Conservation (phyloP, 2,113 vertebrate genomes). For the Phoxinus phoxinus region DNA sequence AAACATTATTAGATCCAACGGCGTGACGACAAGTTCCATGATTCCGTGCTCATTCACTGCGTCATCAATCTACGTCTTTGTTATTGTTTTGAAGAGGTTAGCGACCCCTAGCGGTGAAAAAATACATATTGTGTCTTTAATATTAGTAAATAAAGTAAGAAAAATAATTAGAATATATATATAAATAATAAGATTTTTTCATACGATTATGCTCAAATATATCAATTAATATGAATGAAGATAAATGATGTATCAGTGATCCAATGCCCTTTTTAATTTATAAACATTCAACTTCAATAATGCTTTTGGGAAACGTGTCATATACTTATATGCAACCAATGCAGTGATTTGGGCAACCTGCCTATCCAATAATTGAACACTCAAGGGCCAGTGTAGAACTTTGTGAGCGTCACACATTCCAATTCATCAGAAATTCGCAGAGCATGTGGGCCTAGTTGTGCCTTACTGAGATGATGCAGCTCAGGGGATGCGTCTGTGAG, state of each 20-base stretch:
- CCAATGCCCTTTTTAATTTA: background rate
- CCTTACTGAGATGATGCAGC: background rate
- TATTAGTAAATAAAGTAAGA: background rate
- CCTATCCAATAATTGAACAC: background rate
- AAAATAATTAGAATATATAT: background rate
- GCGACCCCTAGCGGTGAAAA: no score
- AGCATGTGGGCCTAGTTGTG: background rate
- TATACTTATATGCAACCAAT: background rate
- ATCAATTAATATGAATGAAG: background rate
- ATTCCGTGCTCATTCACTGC: no score
- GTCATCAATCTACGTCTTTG: no score
- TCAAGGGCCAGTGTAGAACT: background rate
- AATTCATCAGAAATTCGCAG: background rate
- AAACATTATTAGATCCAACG: no score
- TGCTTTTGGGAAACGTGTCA: background rate
- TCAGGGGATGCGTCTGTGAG: constrained; percentile 1
- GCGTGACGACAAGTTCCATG: no score
- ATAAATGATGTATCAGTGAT: background rate
- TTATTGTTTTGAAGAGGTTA: no score
- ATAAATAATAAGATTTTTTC: background rate
- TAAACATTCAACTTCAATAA: background rate
- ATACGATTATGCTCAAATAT: background rate
- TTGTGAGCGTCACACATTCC: background rate
- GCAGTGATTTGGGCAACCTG: background rate
- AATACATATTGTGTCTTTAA: background rate